Evolutionary conservation across 2,113 vertebrate genomes (phyloP).

Genomic region (Mormyrus iriodes): DNA sequence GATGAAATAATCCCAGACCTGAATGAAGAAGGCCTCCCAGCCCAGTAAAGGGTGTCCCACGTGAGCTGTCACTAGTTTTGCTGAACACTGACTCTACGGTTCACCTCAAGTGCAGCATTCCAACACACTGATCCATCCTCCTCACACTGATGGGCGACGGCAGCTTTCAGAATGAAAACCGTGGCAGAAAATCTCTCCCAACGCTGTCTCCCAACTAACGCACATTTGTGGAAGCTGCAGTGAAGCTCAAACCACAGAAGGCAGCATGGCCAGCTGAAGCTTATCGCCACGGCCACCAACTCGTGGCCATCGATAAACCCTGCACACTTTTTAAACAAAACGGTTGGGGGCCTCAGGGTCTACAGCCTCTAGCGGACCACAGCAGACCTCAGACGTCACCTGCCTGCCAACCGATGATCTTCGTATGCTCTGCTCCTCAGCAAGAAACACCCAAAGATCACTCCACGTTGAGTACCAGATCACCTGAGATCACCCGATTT

Average conservation of each 20-base stretch:
- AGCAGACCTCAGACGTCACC: neutral
- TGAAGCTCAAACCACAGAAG: neutral
- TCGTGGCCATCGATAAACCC: neutral
- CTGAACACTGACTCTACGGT: neutral
- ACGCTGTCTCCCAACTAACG: neutral
- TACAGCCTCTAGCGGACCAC: neutral
- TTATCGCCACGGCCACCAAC: no score
- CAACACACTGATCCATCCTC: neutral
- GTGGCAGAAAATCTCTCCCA: neutral
- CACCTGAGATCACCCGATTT: neutral
- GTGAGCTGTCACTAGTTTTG: neutral
- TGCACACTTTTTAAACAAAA: neutral
- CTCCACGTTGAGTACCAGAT: neutral
- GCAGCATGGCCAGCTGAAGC: neutral
- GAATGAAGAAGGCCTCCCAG: neutral
- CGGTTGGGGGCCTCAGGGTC: neutral
- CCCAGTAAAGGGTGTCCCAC: neutral
- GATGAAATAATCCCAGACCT: neutral
- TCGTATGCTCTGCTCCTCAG: neutral
- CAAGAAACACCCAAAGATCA: neutral
- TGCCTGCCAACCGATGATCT: neutral
- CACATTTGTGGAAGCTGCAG: neutral
- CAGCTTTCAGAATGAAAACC: neutral
- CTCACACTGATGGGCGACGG: neutral
- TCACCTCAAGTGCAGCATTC: neutral